Evolutionary conservation across 2,113 vertebrate species (phyloP).

Genomic region (Cephalophus harveyi): DNA sequence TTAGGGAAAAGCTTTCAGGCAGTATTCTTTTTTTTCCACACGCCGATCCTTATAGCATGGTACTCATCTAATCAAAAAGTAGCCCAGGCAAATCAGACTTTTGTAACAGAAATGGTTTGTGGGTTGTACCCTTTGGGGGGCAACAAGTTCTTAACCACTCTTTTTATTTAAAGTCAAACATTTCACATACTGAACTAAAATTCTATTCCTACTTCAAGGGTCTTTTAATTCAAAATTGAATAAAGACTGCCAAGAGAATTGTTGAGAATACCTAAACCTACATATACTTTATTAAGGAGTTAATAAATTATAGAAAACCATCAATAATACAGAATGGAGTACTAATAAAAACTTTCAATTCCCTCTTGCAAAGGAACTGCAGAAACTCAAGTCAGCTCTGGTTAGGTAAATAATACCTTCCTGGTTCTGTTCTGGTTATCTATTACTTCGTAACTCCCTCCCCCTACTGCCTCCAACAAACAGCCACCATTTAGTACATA

Average conservation of each 20-base stretch:
- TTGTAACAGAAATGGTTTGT: neutral
- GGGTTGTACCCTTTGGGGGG: neutral
- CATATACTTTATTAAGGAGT: neutral
- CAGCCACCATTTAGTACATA: neutral
- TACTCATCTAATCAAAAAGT: neutral
- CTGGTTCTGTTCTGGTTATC: neutral
- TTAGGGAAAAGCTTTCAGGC: neutral
- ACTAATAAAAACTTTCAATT: neutral
- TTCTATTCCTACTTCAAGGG: neutral
- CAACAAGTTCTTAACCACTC: neutral
- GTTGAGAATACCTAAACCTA: neutral
- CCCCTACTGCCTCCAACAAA: fast-evolving
- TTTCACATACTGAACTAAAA: neutral
- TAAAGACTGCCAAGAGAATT: neutral
- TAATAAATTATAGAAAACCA: neutral
- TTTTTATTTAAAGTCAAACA: neutral
- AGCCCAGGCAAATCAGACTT: neutral
- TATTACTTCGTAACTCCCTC: neutral
- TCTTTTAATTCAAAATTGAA: neutral
- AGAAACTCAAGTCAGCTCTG: neutral
- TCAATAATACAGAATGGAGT: neutral
- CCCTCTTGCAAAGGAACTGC: neutral
- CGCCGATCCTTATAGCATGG: neutral
- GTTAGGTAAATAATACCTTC: neutral
- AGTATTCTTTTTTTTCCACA: neutral